These are phyloP conservation scores for Zaprionus bogoriensis DNA, from an alignment of 2,888 invertebrate genomes.

Conservation along the genomic window DNA sequence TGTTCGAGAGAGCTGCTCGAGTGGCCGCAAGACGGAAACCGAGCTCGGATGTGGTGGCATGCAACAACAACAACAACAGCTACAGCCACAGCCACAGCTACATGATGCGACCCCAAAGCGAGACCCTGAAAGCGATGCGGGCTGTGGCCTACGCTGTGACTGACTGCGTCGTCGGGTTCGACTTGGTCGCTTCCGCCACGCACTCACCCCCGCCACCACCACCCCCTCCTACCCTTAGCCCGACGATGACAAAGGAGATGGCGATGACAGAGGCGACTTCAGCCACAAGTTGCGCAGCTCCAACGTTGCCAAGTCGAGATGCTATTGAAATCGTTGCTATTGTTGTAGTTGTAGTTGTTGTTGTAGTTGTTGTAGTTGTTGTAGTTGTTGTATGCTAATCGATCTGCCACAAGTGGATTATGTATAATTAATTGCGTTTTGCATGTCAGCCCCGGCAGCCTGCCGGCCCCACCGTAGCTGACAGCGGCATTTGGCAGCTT, in stretches of 20 bases:
- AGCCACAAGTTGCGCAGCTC: constrained; percentile 38
- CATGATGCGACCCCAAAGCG: constrained; percentile 4
- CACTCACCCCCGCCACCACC: neutral
- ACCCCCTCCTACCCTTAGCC: too few relatives aligned
- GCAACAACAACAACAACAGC: neutral
- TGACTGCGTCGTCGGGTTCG: constrained; percentile 6
- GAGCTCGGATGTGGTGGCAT: neutral
- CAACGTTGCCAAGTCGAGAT: constrained; percentile 24
- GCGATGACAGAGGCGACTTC: constrained; percentile 17
- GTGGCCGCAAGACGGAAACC: too few relatives aligned
- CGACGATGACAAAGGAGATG: constrained; percentile 11
- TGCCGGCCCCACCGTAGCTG: constrained; percentile 39
- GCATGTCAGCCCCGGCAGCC: constrained; percentile 14
- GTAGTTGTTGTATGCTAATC: constrained; percentile 58
- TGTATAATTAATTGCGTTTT: constrained; percentile 66
- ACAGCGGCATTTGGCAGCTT: constrained; percentile 57
- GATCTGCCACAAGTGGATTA: constrained; percentile 71
- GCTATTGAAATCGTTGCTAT: constrained; percentile 20
- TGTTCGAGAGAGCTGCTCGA: too few relatives aligned
- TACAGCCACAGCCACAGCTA: constrained; percentile 1
- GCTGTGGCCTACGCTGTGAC: constrained; percentile 2
- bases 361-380: constrained; percentile 17
- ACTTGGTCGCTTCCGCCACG: constrained; percentile 13
- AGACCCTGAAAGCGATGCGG: constrained; percentile 36
- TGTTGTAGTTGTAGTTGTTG: constrained; percentile 12